A percentile compares a stretch with the other conserved stretches of the same genome.
Conservation (phyloP, 1,140 invertebrate species). For the Druon quercuslanigerum region DNA sequence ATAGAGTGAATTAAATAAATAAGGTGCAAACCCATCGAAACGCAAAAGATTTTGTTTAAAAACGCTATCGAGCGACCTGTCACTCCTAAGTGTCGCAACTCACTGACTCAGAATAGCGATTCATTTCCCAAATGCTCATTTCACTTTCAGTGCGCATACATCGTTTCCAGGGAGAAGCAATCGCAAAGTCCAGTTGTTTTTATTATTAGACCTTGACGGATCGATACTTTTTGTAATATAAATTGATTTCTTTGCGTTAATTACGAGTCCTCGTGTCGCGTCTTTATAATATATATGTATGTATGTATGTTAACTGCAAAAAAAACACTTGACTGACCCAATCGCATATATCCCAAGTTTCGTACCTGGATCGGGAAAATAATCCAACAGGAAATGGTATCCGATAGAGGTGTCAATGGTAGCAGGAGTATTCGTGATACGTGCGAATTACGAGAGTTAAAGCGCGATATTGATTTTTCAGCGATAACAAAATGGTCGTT, state of each 20-base stretch:
- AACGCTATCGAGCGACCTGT: slow-evolving; percentile 4
- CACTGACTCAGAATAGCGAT: neutral
- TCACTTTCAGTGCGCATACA: slow-evolving; percentile 21
- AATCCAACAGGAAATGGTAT: neutral
- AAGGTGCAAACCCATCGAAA: slow-evolving; percentile 5
- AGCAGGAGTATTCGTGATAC: slow-evolving; percentile 10
- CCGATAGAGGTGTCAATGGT: neutral
- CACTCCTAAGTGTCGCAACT: neutral
- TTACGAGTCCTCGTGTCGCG: slow-evolving; percentile 31
- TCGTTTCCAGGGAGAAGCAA: slow-evolving; percentile 21
- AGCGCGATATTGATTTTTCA: slow-evolving; percentile 63
- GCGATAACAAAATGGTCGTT: slow-evolving; percentile 67
- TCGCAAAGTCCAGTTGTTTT: slow-evolving; percentile 18
- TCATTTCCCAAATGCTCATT: slow-evolving; percentile 22
- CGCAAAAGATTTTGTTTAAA: neutral
- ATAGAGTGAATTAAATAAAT: slow-evolving; percentile 38
- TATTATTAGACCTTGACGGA: neutral
- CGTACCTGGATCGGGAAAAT: slow-evolving; percentile 3
- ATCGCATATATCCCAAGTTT: neutral
- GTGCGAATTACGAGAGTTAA: slow-evolving; percentile 39
- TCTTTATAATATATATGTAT: neutral
- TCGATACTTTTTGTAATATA: slow-evolving; percentile 13
- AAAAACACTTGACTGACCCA: neutral
- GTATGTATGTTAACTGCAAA: neutral
- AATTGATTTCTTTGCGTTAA: slow-evolving; percentile 31